Evolutionary conservation across 2,797 vertebrate genomes (phyloP), one percentile per base, ranked within the genome.

Genomic region (Amniataba percoides): DNA sequence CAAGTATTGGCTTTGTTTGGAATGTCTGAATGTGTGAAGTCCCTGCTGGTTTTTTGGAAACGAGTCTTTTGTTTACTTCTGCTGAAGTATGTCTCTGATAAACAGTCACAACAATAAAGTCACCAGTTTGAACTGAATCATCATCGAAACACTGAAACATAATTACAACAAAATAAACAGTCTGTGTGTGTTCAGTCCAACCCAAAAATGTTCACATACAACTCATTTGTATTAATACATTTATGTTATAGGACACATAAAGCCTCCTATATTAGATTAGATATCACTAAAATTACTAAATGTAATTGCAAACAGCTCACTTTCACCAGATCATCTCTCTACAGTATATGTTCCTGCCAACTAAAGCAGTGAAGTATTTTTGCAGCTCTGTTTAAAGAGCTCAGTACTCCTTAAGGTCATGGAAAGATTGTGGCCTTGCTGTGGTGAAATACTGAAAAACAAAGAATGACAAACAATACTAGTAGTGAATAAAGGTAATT

Each of bases 11-110:
- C 25, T 45, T 45, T 46, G 25, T 34, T 27, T n/a, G 43, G 39
- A 53, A 53, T 27, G 51, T 8, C 5, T 42, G n/a, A 53, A 55
- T 55, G 23, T 70, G 55, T 71, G 46, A 52, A 52, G n/a, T 59
- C 56, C 4, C 43, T 39, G 27, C 25, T 11, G 45, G 1, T 10
- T 70, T 31, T 68, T 58, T 49, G 45, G 19, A 13, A 59, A 40
- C 34, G 15, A 21, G 13, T 46, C 46, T 31, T 60, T 21, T 57
- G 52, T 34, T 69, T 36, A 14, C n/a, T 21, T 16, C 46, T 23
- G 31, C 18, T 25, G 46, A 7, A 71, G 48, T 46, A 63, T 14
- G 40, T 5, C 25, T 64, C 51, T 57, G 2, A 46, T 7, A n/a
- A 48, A 5, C 1, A 59, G n/a, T 49, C 67, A 48, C 8, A 48